A percentile compares a stretch with the other conserved stretches of the same genome.
phyloP scores from a whole-genome alignment of 2,113 vertebrate genomes.

The Microcebus jonahi region DNA sequence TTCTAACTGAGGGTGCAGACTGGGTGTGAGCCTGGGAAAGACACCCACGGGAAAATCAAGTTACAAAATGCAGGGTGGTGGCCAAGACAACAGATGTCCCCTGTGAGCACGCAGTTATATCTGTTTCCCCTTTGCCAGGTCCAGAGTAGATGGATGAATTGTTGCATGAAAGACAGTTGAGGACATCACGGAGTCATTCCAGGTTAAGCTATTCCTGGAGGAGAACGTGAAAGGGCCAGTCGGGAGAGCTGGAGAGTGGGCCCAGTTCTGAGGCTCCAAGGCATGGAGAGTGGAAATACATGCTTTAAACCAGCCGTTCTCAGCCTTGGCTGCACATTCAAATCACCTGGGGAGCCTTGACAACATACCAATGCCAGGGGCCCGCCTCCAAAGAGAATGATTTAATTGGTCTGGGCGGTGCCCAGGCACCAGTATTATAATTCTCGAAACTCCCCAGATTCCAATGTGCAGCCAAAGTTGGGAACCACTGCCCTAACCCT shows the following conservation, averaged over 20 bases:
- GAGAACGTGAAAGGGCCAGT: not conserved
- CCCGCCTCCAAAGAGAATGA: not conserved
- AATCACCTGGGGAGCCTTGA: not conserved
- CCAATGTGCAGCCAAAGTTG: not conserved
- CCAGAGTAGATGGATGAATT: not conserved
- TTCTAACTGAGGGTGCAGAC: not conserved
- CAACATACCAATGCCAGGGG: not conserved
- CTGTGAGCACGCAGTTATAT: not conserved
- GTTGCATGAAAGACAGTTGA: not conserved
- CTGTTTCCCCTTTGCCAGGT: not conserved
- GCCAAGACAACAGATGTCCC: not conserved
- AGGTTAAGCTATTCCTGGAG: not conserved
- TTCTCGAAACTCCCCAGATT: not conserved
- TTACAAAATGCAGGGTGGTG: not conserved
- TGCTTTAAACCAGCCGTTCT: not conserved
- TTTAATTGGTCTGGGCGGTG: not conserved
- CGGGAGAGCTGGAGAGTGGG: not conserved
- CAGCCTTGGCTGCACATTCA: not conserved
- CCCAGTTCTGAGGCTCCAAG: not conserved
- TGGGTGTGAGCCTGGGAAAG: not conserved
- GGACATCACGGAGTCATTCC: not conserved
- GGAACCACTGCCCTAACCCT: not conserved
- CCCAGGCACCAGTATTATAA: not conserved
- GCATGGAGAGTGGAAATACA: not conserved
- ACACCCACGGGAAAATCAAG: not conserved